phyloP scores from a whole-genome alignment of 2,888 invertebrate species.

The Drosophila nr. perissopoda region DNA sequence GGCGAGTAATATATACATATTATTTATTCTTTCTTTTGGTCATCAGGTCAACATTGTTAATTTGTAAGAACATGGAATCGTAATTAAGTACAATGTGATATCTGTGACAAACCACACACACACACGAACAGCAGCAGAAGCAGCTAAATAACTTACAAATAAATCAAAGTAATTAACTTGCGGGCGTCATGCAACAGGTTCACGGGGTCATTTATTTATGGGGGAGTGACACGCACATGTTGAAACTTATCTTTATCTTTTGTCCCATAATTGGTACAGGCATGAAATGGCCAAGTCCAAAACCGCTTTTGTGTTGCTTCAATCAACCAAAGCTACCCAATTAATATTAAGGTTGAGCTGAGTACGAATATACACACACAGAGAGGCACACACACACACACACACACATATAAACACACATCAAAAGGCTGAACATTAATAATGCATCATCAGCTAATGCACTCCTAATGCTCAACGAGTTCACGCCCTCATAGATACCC shows the following conservation, averaged over 20 bases:
- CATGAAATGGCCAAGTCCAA: conserved; percentile 33
- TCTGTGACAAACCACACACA: conserved; percentile 66
- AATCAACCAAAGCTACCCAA: conserved; percentile 39
- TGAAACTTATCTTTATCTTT: conserved; percentile 52
- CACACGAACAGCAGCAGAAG: conserved; percentile 16
- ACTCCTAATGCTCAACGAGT: conserved; percentile 65
- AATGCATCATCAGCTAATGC: conserved; percentile 70
- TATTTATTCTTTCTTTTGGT: no score
- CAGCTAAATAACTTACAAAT: conserved; percentile 63
- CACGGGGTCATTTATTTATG: conserved; percentile 53
- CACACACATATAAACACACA: conserved; percentile 30
- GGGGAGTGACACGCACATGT: conserved; percentile 46
- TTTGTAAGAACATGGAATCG: conserved; percentile 67
- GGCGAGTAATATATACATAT: neutral
- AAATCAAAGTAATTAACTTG: conserved; percentile 78
- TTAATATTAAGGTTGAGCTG: conserved; percentile 43
- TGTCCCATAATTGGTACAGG: conserved; percentile 48
- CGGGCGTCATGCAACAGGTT: conserved; percentile 71
- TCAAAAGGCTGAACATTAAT: conserved; percentile 62
- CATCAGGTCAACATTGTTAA: conserved; percentile 57
- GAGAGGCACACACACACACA: neutral
- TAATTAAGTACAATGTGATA: conserved; percentile 71
- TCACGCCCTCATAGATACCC: conserved; percentile 37
- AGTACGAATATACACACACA: neutral
- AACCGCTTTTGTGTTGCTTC: conserved; percentile 21